Evolutionary conservation across 2,797 vertebrate species (phyloP).

Genomic region (Catostomus latipinnis): DNA sequence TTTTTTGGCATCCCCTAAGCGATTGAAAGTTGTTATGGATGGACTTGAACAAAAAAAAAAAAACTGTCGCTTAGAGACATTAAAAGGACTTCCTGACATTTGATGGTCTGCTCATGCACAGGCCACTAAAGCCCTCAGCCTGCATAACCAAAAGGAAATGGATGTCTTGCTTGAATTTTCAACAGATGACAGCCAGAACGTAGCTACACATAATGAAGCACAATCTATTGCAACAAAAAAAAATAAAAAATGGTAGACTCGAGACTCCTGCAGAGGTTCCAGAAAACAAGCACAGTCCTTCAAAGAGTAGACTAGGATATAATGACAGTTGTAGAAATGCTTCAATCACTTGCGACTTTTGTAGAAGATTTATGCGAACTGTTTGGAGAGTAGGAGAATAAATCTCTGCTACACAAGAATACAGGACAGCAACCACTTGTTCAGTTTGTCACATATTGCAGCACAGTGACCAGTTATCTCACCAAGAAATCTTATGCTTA

Average conservation of each 20-base stretch:
- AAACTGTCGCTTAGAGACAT: background rate
- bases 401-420: too few relatives aligned
- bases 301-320: background rate
- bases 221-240: background rate
- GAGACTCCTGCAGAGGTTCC: background rate
- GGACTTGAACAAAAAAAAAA: background rate
- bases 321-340: background rate
- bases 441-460: background rate
- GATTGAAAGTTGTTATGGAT: constrained; percentile 5
- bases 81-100: background rate
- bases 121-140: background rate
- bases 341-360: constrained; percentile 2
- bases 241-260: too few relatives aligned
- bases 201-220: background rate
- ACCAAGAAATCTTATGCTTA: background rate
- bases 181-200: background rate
- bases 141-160: background rate
- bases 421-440: background rate
- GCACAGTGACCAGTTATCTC: constrained; percentile 5
- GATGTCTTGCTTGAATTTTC: background rate
- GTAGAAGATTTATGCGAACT: background rate
- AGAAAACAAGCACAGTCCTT: background rate
- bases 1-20: constrained; percentile 1
- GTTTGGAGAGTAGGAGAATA: background rate
- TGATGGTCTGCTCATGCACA: too few relatives aligned